Base-by-base conservation (phyloP, 2,113 vertebrate species). In the Eubucco bourcierii region DNA sequence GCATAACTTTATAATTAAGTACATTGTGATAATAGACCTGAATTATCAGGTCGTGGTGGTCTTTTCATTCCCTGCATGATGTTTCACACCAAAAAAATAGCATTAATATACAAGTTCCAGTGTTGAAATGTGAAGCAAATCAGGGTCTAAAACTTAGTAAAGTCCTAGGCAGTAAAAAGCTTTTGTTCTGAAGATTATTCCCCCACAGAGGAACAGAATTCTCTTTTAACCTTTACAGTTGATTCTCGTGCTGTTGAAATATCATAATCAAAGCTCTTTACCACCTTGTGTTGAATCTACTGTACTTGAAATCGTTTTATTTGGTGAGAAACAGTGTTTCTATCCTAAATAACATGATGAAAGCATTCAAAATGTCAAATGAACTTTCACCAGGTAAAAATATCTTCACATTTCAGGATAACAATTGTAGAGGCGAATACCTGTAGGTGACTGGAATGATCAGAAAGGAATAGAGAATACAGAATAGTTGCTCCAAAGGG, bases 251-350 rank as follows among this genome's bases (percentile, higher is more conserved):
- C 91, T 97, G 92, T 87, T 96, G 95, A 98, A 98, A 98, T 97
- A 97, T 94, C 97, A 97, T 98, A 98, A 98, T 98, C 97, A 98
- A 98, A 98, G 97, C 96, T 97, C 92, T 97, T 97, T 97, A 53
- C 95, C 37, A 64, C 95, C 90, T 97, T 97, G 87, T 96, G 97
- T 97, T 97, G 96, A 97, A 97, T 94, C 96, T 96, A 96, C 94
- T 96, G 81, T 88, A 97, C 82, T 95, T 88, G 93, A 97, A 97
- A 94, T 97, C 95, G 93, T 97, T 98, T 96, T 97, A 97, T 97
- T 97, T 97, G 90, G 96, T 56, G 88, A 97, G 96, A 96, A 98
- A 97, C 90, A 95, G 90, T 97, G 95, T 97, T 97, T 95, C 94
- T 94, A 92, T 50, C 92, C 96, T 80, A 97, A 97, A 98, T 98